Evolutionary conservation across 2,113 vertebrate genomes (phyloP), one percentile per base, ranked within the genome.

Genomic region (Recurvirostra avosetta): DNA sequence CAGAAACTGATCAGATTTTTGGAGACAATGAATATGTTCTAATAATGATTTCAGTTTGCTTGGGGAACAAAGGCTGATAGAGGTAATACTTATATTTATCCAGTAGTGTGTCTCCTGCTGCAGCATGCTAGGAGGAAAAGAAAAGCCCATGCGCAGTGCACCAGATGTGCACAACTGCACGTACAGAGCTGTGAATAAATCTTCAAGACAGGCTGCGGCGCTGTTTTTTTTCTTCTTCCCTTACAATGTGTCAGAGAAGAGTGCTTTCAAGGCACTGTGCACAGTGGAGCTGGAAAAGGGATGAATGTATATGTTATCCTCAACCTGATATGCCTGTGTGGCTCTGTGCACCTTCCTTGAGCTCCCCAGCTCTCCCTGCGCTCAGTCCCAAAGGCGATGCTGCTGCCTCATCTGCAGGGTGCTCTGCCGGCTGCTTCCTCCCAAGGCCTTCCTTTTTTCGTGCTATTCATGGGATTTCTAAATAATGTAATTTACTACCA

Each of bases 211-310:
- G 29, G 36, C 52, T 79, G 68, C 34, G n/a, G 62, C 19, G 59
- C 19, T 27, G 36, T 74, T 49, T 86, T 96, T 96, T 94, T 95
- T 74, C n/a, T 94, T 86, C 49, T 75, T 88, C 40, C 56, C 22
- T 76, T 80, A 40, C 25, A 71, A 53, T 55, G 34, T 38, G 17
- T 56, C 66, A 38, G 29, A 77, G 63, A 68, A 38, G 52, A 15
- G 5, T 75, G 79, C n/a, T 76, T 92, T 83, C 59, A 40, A 72
- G 77, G 50, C 55, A 49, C 38, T 34, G 17, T 19, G 23, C 26
- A 47, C 29, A 76, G 56, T 2, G 4, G 38, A 80, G n/a, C n/a
- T 73, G 25, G 22, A 56, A 78, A 40, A 63, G 18, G 17, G 36
- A 78, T 34, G 30, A 65, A 63, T 40, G 22, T 11, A 32, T 34